Evolutionary conservation across 2,888 invertebrate species (phyloP), one percentile per base, ranked within the genome.

Genomic region (Pollenia griseotomentosa): DNA sequence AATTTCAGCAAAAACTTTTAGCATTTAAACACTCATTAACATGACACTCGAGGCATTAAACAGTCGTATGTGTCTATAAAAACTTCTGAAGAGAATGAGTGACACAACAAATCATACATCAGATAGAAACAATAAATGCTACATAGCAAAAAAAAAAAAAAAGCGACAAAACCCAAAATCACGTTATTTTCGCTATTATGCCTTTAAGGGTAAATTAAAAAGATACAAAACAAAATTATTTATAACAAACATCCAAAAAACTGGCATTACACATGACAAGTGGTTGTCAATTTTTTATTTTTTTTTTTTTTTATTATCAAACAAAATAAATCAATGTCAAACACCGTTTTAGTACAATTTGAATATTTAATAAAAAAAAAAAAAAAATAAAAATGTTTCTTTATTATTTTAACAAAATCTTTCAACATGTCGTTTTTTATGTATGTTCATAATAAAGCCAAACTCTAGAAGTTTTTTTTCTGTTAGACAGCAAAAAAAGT

Each of bases 11-110:
- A 61, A 59, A 61, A 48, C 48, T 74, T 61, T 59, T 61, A n/a
- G 12, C 48, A 33, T 46, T 74, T 74, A 61, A 74, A 33, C 73
- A 61, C 59, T 61, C 66, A 68, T 68, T 68, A 51, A 68, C 66
- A 68, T 74, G 59, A 74, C 59, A 48, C 73, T 74, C 33, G 59
- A 74, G 73, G 73, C 59, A 74, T 74, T 59, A 61, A 74, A 61
- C 23, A 57, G 23, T 48, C 23, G 48, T 33, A 61, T 61, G 61
- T 73, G 59, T 59, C 14, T 59, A 59, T n/a, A 23, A 55, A 11
- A 23, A 48, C 48, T 63, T 42, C 63, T 42, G 42, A 53, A 71
- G 10, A 57, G 48, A 74, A 44, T 74, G 59, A 74, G 73, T 74
- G 73, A 74, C 73, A 74, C 16, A 74, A 59, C 59, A 44, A 74